phyloP scores from a whole-genome alignment of 2,888 invertebrate genomes.

The Tenthredo livida region DNA sequence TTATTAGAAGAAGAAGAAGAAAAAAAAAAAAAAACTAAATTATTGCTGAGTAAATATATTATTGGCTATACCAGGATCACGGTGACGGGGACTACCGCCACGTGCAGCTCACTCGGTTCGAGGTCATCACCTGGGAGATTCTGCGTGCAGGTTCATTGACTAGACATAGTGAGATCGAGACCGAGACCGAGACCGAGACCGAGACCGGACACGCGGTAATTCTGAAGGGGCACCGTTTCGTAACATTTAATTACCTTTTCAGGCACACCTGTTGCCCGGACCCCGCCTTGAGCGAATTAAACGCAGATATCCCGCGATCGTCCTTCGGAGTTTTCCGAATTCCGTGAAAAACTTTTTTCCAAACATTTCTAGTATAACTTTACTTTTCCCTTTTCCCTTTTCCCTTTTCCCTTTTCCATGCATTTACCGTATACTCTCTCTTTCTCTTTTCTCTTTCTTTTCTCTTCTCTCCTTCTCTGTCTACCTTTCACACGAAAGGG shows the following conservation, averaged over 20 bases:
- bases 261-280: conserved; percentile 35
- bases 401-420: too few relatives aligned
- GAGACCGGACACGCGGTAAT: conserved; percentile 8
- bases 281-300: conserved; percentile 21
- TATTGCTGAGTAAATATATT: conserved; percentile 26
- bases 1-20: not conserved
- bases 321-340: conserved; percentile 17
- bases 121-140: conserved; percentile 41
- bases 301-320: conserved; percentile 20
- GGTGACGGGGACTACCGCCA: conserved; percentile 32
- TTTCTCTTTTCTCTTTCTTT: too few relatives aligned
- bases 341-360: not conserved
- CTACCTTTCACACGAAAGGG: not conserved
- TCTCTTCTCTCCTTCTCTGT: not conserved
- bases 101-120: conserved; percentile 39
- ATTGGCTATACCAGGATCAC: not conserved
- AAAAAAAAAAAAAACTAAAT: not conserved
- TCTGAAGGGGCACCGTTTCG: conserved; percentile 40
- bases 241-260: conserved; percentile 41
- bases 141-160: conserved; percentile 50
- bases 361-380: not conserved
- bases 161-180: conserved; percentile 35
- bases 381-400: not conserved
- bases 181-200: conserved; percentile 18
- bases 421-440: not conserved